Evolutionary conservation across 2,113 vertebrate genomes (phyloP).

Genomic region (Malurus elegans): DNA sequence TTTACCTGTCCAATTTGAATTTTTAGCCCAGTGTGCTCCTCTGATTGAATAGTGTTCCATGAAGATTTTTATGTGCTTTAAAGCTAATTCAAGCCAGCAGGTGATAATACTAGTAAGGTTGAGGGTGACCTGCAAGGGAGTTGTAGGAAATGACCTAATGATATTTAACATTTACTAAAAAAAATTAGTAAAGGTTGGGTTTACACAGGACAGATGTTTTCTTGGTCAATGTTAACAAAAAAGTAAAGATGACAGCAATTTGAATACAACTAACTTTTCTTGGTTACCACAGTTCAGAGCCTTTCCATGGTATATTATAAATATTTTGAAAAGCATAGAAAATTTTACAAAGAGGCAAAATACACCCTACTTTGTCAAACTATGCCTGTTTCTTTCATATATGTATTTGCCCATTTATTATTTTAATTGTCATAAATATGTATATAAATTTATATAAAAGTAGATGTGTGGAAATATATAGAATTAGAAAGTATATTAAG

Average conservation of each 20-base stretch:
- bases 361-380: not conserved
- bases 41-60: not conserved
- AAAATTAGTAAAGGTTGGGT: not conserved
- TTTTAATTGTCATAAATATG: not conserved
- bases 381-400: not conserved
- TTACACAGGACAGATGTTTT: not conserved
- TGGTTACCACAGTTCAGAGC: not conserved
- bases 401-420: not conserved
- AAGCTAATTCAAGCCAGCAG: not conserved
- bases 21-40: not conserved
- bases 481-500: not conserved
- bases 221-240: not conserved
- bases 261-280: not conserved
- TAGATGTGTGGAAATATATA: not conserved
- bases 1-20: not conserved
- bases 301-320: not conserved
- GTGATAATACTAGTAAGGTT: not conserved
- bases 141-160: not conserved
- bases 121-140: not conserved
- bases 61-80: not conserved
- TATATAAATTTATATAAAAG: not conserved
- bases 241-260: not conserved
- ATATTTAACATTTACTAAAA: not conserved
- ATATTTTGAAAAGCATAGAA: not conserved
- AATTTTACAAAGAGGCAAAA: not conserved